These are phyloP conservation scores for Chrysotoxum bicinctum DNA, from an alignment of 2,888 invertebrate species.

Conservation along the genomic window DNA sequence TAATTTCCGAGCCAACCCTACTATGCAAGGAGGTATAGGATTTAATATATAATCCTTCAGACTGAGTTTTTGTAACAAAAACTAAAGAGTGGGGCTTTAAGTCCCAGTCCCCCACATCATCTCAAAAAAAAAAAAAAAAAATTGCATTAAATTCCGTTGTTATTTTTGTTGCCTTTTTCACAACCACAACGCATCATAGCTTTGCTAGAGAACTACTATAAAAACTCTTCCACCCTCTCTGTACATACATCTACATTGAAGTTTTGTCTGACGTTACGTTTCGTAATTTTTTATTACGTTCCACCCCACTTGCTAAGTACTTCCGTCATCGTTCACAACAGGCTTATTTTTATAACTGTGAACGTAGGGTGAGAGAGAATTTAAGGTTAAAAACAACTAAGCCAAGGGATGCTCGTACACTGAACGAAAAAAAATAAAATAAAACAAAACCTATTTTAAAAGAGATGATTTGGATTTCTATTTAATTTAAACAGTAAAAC, in stretches of 20 bases:
- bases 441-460: too few species aligned
- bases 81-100: constrained; percentile 37
- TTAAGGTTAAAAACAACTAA: neutral
- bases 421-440: neutral
- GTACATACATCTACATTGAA: neutral
- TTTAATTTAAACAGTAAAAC: neutral
- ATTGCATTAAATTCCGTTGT: constrained; percentile 66
- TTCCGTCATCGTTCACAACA: constrained; percentile 67
- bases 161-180: constrained; percentile 58
- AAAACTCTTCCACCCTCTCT: constrained; percentile 3
- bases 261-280: constrained; percentile 58
- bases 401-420: constrained; percentile 31
- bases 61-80: constrained; percentile 39
- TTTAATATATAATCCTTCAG: constrained; percentile 55
- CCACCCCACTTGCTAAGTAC: constrained; percentile 73
- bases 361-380: neutral
- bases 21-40: neutral
- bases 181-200: constrained; percentile 23
- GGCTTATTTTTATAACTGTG: constrained; percentile 51
- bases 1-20: constrained; percentile 36
- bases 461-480: neutral
- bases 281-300: constrained; percentile 72
- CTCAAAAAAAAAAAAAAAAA: constrained; percentile 27
- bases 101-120: neutral
- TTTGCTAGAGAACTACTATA: neutral